These are phyloP conservation scores for Tokudaia tokunoshimensis DNA, from an alignment of 2,797 vertebrate genomes.

Conservation along the genomic window DNA sequence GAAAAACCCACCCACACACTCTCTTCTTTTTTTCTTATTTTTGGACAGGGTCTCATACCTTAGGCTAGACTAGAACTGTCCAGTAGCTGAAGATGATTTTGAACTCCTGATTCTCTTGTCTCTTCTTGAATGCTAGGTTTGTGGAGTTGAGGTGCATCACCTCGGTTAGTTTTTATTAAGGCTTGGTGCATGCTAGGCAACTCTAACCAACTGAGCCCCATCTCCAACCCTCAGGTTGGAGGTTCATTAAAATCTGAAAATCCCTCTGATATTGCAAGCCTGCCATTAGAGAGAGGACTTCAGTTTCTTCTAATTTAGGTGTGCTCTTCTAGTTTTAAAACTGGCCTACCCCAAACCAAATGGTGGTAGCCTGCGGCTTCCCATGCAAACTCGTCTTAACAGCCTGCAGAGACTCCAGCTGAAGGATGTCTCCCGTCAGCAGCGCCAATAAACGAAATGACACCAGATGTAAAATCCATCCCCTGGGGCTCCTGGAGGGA, in stretches of 20 bases:
- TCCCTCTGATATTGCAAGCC: neutral
- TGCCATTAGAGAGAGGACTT: neutral
- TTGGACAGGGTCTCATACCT: neutral
- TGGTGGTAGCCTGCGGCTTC: neutral
- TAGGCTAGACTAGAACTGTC: neutral
- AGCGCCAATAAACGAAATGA: conserved; percentile 51
- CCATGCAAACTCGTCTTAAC: neutral
- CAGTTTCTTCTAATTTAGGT: neutral
- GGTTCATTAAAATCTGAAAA: conserved; percentile 1
- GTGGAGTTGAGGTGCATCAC: too few relatives aligned
- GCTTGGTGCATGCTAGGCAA: neutral
- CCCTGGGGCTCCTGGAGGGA: neutral
- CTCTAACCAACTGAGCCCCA: neutral
- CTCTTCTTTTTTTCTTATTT: neutral
- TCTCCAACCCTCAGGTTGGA: neutral
- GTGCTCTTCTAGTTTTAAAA: conserved; percentile 29
- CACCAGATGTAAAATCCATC: neutral
- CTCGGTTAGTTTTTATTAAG: neutral
- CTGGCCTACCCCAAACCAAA: neutral
- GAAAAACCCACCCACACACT: neutral
- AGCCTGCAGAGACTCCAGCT: neutral
- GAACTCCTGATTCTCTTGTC: neutral
- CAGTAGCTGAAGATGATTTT: neutral
- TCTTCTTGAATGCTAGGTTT: neutral
- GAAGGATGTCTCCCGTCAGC: neutral